phyloP scores from a whole-genome alignment of 2,888 invertebrate genomes.

The Archips crataeganus region DNA sequence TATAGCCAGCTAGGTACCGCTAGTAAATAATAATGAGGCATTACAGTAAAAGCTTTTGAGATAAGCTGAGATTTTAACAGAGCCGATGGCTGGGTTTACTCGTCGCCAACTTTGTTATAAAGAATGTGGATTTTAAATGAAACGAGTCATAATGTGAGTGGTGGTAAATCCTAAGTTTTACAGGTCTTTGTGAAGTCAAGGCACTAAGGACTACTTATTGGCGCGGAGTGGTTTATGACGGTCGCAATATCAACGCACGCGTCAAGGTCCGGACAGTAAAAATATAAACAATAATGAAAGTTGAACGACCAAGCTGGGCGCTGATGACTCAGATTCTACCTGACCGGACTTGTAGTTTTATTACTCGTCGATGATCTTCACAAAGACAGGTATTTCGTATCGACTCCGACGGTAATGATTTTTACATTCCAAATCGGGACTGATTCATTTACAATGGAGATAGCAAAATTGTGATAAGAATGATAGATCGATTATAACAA shows the following conservation, averaged over 20 bases:
- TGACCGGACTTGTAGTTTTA: slow-evolving; percentile 61
- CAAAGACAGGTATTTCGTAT: slow-evolving; percentile 64
- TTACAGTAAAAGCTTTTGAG: slow-evolving; percentile 35
- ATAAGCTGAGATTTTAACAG: slow-evolving; percentile 34
- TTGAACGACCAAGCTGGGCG: slow-evolving; percentile 74
- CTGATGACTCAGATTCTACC: slow-evolving; percentile 79
- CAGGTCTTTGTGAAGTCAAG: slow-evolving; percentile 16
- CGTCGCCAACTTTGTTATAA: slow-evolving; percentile 21
- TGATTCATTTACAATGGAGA: slow-evolving; percentile 43
- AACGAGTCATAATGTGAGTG: slow-evolving; percentile 1
- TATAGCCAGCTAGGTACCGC: slow-evolving; percentile 35
- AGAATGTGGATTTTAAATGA: slow-evolving; percentile 14
- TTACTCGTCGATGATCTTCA: slow-evolving; percentile 61
- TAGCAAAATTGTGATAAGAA: slow-evolving; percentile 27
- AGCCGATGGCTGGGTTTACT: slow-evolving; percentile 12
- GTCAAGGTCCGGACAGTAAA: slow-evolving; percentile 68
- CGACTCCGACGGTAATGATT: slow-evolving; percentile 51
- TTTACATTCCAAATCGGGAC: slow-evolving; percentile 42
- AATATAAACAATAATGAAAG: slow-evolving; percentile 77
- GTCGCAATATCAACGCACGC: slow-evolving; percentile 54
- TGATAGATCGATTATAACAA: slow-evolving; percentile 21
- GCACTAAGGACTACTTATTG: slow-evolving; percentile 2
- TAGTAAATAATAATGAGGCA: slow-evolving; percentile 42
- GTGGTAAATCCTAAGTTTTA: slow-evolving; percentile 17
- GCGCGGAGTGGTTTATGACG: slow-evolving; percentile 48